Evolutionary conservation across 2,888 invertebrate genomes (phyloP), one percentile per base, ranked within the genome.

Genomic region (Cosmia pyralina): DNA sequence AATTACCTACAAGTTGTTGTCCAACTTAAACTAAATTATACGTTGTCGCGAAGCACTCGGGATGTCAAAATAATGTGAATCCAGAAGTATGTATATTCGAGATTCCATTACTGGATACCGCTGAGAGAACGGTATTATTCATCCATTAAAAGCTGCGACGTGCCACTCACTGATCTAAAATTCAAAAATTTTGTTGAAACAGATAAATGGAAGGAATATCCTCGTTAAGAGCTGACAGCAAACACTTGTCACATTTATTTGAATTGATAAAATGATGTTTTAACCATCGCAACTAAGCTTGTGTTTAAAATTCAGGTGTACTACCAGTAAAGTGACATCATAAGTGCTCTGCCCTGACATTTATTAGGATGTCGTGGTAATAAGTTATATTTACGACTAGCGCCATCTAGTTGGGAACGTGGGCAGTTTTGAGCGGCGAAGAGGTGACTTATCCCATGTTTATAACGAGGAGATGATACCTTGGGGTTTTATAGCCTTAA

Each of bases 201-300:
- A 91, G 90, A 92, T 91, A 90, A 93, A 92, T 92, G 92, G 90
- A 91, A 91, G 88, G 88, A 91, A 90, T 92, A 88, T 90, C 87
- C 85, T 85, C 84, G 84, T 89, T 87, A 84, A 84, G 87, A 90
- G 82, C 88, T 84, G 79, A 87, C 88, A 87, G 88, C 84, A 86
- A 88, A 88, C 85, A 86, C 72, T 83, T 73, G 46, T 71, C 70
- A 73, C 65, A 55, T 82, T 85, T 84, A 81, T 84, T 82, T 77
- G 53, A 74, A 81, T 73, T 77, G 50, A 69, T 79, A 81, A 79
- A 74, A 73, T n/a, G 5, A 41, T 48, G 1, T 58, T 46, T 60
- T 52, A 66, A 38, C 34, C 71, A 41, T 60, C 48, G 28, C 38
- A 66, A 65, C 13, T 69, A 48, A 28, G 41, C 41, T 55, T 1